These are phyloP conservation scores for Crotophaga sulcirostris DNA, from an alignment of 2,113 vertebrate genomes.

Conservation along the genomic window DNA sequence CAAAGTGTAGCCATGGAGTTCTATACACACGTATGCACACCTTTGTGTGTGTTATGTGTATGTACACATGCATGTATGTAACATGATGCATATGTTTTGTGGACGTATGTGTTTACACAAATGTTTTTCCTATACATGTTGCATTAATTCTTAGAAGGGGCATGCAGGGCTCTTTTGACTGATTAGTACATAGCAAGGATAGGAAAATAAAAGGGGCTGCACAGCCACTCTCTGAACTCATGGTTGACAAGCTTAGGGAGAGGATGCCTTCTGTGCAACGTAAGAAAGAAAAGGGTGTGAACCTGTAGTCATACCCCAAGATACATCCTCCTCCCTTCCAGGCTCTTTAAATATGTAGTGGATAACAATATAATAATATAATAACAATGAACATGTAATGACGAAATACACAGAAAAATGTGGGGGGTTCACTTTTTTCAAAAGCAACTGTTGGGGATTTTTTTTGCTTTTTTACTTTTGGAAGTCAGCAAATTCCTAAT, in stretches of 20 bases:
- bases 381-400: neutral
- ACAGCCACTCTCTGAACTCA: neutral
- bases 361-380: neutral
- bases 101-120: neutral
- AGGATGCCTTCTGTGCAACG: neutral
- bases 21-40: accelerated
- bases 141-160: neutral
- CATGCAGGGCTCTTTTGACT: neutral
- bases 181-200: neutral
- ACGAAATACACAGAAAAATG: neutral
- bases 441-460: neutral
- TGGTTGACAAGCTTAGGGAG: neutral
- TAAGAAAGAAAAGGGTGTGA: neutral
- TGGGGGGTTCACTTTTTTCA: neutral
- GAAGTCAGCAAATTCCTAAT: neutral
- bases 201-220: neutral
- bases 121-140: neutral
- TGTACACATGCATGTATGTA: neutral
- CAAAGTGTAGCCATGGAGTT: neutral
- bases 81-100: neutral
- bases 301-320: neutral
- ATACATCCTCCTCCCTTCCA: neutral
- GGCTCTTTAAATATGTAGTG: neutral
- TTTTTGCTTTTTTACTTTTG: neutral
- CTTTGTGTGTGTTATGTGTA: neutral